Base-by-base conservation (phyloP, 2,113 vertebrate genomes). In the Peromyscus polionotus region DNA sequence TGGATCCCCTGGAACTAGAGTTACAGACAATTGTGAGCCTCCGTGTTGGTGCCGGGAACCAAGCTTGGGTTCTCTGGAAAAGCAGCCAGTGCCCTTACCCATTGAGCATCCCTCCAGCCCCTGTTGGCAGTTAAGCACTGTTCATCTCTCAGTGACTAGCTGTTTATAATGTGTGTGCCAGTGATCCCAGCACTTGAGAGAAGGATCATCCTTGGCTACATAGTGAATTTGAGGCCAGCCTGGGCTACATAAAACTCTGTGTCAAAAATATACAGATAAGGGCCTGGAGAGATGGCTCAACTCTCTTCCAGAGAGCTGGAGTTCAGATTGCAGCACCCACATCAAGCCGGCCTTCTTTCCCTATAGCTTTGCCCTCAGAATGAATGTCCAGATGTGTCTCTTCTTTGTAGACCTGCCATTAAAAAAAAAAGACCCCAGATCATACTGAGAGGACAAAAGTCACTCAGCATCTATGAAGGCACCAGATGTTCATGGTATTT, bases 391-490 rank as follows among this genome's bases (percentile, higher is more conserved):
- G 90, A 22, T 72, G 93, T 94, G 61, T 75, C 70, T 96, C 75
- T 93, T 92, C 92, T 95, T 91, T 92, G 65, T 93, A 84, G 92
- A 42, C 68, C 72, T 95, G 80, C 95, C 92, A 65, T 51, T 48
- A 5, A 48, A 48, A 89, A 67, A 67, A 48, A 79, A 89, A 59
- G 89, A 81, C 39, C 87, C 54, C 36, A 26, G 72, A 59, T 17
- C 73, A 79, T 16, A n/a, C 3, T 94, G 91, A 39, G n/a, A 26
- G 16, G 61, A 77, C n/a, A 79, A 51, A 73, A 45, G 70, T 89
- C 79, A 79, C 77, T 96, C 95, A 85, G 87, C 90, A 89, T 93
- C 92, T 88, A 57, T 95, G 77, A 95, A 91, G 63, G 51, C 5
- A 10, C 77, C 89, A 94, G 91, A 75, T 93, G 84, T 88, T 93